Percentiles rank a stretch among this genome's conserved stretches.
Conservation (phyloP, 1,140 invertebrate species). For the Lordiphosa mommai region DNA sequence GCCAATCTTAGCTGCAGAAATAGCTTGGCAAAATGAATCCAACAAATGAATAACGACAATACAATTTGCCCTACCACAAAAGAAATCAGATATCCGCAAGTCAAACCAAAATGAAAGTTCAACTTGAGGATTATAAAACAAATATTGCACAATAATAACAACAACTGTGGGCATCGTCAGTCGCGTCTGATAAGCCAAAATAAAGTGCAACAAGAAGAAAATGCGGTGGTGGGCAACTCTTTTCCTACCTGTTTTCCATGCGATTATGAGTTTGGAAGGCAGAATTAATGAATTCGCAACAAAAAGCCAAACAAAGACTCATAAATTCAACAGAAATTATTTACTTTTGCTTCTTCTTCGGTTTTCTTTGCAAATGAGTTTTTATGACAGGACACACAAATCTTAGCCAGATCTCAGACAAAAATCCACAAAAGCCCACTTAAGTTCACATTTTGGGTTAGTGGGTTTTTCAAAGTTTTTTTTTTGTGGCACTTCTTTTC, state of each 20-base stretch:
- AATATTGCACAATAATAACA: slow-evolving; percentile 5
- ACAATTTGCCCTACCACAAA: not conserved
- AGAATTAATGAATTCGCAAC: slow-evolving; percentile 55
- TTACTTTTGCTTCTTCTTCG: slow-evolving; percentile 40
- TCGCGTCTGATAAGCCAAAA: slow-evolving; percentile 15
- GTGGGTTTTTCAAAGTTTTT: slow-evolving; percentile 26
- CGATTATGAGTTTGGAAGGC: slow-evolving; percentile 34
- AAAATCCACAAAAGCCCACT: slow-evolving; percentile 42
- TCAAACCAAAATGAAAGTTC: not conserved
- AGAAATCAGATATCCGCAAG: not conserved
- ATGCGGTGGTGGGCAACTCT: slow-evolving; percentile 6
- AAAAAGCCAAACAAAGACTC: slow-evolving; percentile 51
- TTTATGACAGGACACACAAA: slow-evolving; percentile 69
- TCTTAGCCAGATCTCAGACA: slow-evolving; percentile 48
- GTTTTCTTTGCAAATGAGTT: slow-evolving; percentile 38
- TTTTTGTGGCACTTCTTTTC: too few relatives aligned
- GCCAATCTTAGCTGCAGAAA: too few relatives aligned
- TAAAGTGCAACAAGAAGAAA: slow-evolving; percentile 4
- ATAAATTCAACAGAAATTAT: slow-evolving; percentile 58
- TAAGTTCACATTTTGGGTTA: slow-evolving; percentile 48
- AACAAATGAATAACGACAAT: not conserved
- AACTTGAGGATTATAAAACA: slow-evolving; percentile 7
- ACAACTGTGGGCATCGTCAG: not conserved
- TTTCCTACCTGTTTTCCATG: slow-evolving; percentile 14
- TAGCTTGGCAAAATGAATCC: too few relatives aligned